Base-by-base conservation (phyloP, 2,888 invertebrate genomes). In the Orthosia gracilis region DNA sequence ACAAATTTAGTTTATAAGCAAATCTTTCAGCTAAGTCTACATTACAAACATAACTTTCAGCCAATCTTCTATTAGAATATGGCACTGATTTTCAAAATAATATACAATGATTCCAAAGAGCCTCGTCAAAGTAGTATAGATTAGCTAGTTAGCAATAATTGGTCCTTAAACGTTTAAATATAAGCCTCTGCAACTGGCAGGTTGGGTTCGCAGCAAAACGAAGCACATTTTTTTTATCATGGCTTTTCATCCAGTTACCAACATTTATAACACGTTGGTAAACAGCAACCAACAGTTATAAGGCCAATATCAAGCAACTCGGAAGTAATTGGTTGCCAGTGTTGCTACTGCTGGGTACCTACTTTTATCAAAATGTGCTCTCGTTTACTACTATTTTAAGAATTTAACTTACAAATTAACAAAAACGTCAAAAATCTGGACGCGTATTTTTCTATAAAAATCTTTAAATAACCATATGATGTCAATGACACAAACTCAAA, bases 171-270 rank as follows among this genome's bases (percentile, higher is more conserved):
- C 26, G 9, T 69, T 57, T 76, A 78, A 18, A 58, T 68, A 63
- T 69, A 78, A 87, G 87, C 87, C 87, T 87, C 87, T 80, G 26
- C 59, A 74, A 80, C 68, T 87, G 86, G 86, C 87, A 66, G 45
- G 52, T 73, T 67, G 47, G 12, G n/a, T 57, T 3, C 3, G 31
- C 70, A 74, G 54, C 67, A 49, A 26, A 31, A 45, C 50, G 4
- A 61, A 62, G 55, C 55, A 70, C 67, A 76, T 72, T 59, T 54
- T 66, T 62, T 69, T 31, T 31, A 31, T 7, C 31, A 5, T 0
- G 31, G 7, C 31, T 31, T 31, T 7, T 31, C 7, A 31, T 31
- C 31, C 1, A 31, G 31, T 31, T 40, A 40, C 40, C 40, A 40
- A 7, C 40, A 31, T 31, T 31, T 31, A 31, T 4, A 4, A 31